Percentiles rank a stretch among this genome's conserved stretches.
Conservation (phyloP, 2,797 vertebrate species). For the Falco peregrinus region DNA sequence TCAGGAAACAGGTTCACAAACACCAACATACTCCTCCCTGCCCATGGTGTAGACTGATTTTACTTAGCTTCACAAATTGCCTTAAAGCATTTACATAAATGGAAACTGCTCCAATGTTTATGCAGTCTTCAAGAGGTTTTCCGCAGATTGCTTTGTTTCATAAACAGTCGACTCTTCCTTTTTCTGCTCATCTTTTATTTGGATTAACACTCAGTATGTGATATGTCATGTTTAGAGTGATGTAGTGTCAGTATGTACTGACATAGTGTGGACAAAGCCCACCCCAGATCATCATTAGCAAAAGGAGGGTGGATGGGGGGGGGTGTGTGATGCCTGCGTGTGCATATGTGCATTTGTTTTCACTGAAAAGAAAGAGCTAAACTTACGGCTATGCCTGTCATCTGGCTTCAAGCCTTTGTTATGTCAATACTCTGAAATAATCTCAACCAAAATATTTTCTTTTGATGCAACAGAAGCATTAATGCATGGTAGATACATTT, state of each 20-base stretch:
- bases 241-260: neutral
- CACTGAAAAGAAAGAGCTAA: constrained; percentile 47
- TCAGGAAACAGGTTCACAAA: neutral
- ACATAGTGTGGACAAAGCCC: constrained; percentile 19
- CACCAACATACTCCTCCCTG: neutral
- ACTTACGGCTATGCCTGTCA: neutral
- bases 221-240: neutral
- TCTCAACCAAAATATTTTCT: constrained; percentile 57
- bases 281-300: neutral
- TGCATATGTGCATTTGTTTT: neutral
- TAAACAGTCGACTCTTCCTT: neutral
- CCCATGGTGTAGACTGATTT: neutral
- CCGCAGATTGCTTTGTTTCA: neutral
- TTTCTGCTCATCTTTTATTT: neutral
- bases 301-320: neutral
- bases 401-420: constrained; percentile 24
- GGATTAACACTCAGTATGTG: neutral
- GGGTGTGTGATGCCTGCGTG: accelerated
- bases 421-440: constrained; percentile 6
- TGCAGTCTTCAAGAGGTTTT: neutral
- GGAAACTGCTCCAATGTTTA: neutral
- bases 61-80: neutral
- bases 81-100: neutral
- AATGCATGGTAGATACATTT: constrained; percentile 25
- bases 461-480: constrained; percentile 52